Percentiles rank a stretch among this genome's conserved stretches.
phyloP scores from a whole-genome alignment of 1,140 invertebrate genomes.

The Neodiprion pinetum region DNA sequence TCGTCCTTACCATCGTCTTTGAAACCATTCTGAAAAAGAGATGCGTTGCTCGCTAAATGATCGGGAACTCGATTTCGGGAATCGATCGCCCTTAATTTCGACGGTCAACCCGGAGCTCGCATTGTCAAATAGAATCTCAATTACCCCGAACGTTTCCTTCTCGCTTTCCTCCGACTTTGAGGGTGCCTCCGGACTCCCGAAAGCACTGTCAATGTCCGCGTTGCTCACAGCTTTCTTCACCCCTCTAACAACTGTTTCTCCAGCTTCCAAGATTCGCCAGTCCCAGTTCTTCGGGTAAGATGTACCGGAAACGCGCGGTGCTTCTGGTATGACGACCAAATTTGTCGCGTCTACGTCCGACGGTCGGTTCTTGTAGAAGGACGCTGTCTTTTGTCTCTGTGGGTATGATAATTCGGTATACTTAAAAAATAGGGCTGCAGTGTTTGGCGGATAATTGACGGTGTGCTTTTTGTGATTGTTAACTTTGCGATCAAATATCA shows the following conservation, averaged over 20 bases:
- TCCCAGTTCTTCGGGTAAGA: constrained; percentile 74
- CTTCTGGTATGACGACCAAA: constrained; percentile 77
- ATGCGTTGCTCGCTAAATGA: not conserved
- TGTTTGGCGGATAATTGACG: not conserved
- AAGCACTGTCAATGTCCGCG: constrained; percentile 41
- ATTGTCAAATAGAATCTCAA: constrained; percentile 12
- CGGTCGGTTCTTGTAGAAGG: constrained; percentile 78
- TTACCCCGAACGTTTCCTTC: constrained; percentile 11
- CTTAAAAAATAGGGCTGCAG: constrained; percentile 21
- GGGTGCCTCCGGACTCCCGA: constrained; percentile 45
- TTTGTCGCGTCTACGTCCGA: constrained; percentile 75
- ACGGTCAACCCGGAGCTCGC: no score
- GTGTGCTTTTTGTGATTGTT: constrained; percentile 13
- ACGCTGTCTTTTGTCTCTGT: constrained; percentile 83
- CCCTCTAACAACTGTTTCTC: constrained; percentile 39
- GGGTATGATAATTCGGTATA: constrained; percentile 8
- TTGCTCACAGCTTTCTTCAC: constrained; percentile 39
- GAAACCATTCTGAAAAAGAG: constrained; percentile 29
- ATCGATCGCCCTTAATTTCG: no score
- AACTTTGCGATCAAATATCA: constrained; percentile 5
- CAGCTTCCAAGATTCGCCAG: constrained; percentile 71
- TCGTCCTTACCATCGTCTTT: constrained; percentile 26
- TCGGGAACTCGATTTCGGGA: constrained; percentile 1
- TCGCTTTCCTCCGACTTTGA: constrained; percentile 22
- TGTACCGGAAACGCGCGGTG: constrained; percentile 74